Conservation (phyloP, 2,797 vertebrate genomes). For the Okamejei kenojei region DNA sequence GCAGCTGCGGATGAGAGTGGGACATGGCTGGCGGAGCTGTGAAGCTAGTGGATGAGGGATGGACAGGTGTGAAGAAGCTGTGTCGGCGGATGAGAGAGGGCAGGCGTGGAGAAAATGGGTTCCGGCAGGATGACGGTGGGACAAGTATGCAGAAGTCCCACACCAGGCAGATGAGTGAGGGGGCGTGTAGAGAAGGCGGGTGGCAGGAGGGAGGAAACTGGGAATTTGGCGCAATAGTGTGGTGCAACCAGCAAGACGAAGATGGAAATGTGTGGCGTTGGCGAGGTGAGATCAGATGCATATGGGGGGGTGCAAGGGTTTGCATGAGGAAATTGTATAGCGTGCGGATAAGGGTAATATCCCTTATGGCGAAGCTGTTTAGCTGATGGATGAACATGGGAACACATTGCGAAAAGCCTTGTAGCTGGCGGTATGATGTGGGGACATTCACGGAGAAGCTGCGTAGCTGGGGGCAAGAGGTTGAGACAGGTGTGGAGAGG, state of each 20-base stretch:
- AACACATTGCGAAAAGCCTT: neutral
- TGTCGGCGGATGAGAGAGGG: neutral
- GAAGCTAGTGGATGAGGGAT: neutral
- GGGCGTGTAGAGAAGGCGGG: neutral
- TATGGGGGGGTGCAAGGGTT: constrained; percentile 40
- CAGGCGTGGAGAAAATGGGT: neutral
- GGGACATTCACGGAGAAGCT: too few species aligned
- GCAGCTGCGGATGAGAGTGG: constrained; percentile 40
- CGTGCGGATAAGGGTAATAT: constrained; percentile 36
- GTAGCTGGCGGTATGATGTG: neutral
- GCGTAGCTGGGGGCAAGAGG: neutral
- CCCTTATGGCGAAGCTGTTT: neutral
- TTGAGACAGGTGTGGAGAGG: neutral
- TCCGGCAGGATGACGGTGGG: neutral
- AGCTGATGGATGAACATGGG: neutral
- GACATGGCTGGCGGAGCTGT: neutral
- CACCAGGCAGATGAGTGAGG: neutral
- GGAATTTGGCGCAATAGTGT: too few species aligned
- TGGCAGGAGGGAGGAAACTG: neutral
- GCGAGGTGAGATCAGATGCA: constrained; percentile 42
- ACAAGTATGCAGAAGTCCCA: neutral
- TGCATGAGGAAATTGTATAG: neutral
- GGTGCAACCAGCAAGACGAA: neutral
- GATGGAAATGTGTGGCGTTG: neutral
- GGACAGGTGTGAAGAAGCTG: neutral